Evolutionary conservation across 92 coral and sea anemone genomes (phyloP).

Genomic region (Nematostella vectensis): DNA sequence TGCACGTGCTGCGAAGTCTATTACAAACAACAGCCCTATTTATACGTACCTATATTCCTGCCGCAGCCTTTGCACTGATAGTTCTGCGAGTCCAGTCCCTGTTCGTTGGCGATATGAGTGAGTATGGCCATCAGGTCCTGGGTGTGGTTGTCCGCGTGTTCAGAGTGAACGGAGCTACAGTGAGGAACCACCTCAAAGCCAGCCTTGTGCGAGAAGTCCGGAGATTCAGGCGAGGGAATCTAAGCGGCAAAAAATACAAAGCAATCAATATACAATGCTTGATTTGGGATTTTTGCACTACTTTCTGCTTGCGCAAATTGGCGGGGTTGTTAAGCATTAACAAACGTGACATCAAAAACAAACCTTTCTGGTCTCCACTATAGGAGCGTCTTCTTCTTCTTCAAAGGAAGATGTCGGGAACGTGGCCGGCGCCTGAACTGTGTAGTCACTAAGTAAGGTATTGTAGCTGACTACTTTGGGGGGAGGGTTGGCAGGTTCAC

Average conservation of each 20-base stretch:
- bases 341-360: too few species aligned
- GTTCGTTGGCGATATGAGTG: slow-evolving; percentile 75
- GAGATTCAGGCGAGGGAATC: too few species aligned
- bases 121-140: slow-evolving; percentile 51
- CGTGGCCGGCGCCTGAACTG: slow-evolving; percentile 63
- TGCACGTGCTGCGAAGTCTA: too few species aligned
- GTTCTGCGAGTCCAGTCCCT: slow-evolving; percentile 86
- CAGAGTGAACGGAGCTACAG: slow-evolving; percentile 58
- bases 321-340: too few species aligned
- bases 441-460: slow-evolving; percentile 70
- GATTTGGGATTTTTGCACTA: too few species aligned
- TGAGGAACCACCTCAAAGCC: slow-evolving; percentile 73
- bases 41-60: slow-evolving; percentile 62
- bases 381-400: slow-evolving; percentile 21
- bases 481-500: not conserved
- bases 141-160: slow-evolving; percentile 49
- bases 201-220: slow-evolving; percentile 10
- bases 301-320: too few species aligned
- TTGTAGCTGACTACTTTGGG: slow-evolving; percentile 57
- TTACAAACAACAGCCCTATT: too few species aligned
- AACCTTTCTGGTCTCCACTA: too few species aligned
- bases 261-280: too few species aligned
- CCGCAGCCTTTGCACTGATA: slow-evolving; percentile 96
- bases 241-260: not conserved
- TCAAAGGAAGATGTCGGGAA: slow-evolving; percentile 57